Percentiles rank a stretch among this genome's conserved stretches.
phyloP scores from a whole-genome alignment of 1,140 invertebrate genomes.

The Bombus confusus region DNA sequence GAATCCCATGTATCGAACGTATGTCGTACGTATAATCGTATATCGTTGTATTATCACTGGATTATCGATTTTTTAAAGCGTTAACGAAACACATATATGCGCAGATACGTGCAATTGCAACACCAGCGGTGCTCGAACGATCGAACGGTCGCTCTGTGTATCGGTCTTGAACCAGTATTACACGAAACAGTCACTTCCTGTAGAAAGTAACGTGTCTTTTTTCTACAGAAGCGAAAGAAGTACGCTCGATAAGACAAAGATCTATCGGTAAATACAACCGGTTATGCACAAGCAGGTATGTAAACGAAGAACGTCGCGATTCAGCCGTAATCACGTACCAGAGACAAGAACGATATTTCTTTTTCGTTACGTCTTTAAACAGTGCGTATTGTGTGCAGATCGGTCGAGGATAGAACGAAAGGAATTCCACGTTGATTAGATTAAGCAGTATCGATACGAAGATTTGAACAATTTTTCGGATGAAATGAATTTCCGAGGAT shows the following conservation, averaged over 20 bases:
- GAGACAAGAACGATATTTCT: background rate
- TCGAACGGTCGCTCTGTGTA: background rate
- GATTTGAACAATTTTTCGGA: background rate
- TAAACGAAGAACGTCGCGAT: slow-evolving; percentile 20
- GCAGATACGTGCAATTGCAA: background rate
- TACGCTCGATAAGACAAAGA: slow-evolving; percentile 43
- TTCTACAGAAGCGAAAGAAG: slow-evolving; percentile 23
- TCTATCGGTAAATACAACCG: slow-evolving; percentile 30
- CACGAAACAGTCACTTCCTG: slow-evolving; percentile 37
- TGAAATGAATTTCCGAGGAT: background rate
- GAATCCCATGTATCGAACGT: too few relatives aligned
- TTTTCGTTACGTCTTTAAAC: background rate
- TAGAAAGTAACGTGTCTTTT: slow-evolving; percentile 49
- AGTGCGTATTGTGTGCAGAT: background rate
- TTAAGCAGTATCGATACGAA: background rate
- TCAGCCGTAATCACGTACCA: slow-evolving; percentile 8
- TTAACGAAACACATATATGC: background rate
- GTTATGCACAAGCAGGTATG: slow-evolving; percentile 13
- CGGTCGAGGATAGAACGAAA: background rate
- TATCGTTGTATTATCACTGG: too few relatives aligned
- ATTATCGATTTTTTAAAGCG: background rate
- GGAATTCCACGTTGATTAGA: background rate
- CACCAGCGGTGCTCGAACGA: background rate
- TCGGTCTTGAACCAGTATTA: background rate
- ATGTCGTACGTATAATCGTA: too few relatives aligned